phyloP scores from a whole-genome alignment of 2,888 invertebrate species.

The Pterobdella sp. region DNA sequence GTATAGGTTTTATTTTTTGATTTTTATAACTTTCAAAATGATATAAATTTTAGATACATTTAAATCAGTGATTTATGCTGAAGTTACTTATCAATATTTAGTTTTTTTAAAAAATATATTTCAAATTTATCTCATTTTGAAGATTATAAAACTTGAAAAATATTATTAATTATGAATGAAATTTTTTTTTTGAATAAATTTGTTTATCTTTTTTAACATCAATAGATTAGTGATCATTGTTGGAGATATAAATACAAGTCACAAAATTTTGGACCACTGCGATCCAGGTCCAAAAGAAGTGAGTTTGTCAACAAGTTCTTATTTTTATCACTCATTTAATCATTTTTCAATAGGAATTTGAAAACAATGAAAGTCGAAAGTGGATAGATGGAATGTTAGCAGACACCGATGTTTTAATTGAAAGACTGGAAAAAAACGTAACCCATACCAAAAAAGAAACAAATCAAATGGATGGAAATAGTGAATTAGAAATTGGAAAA shows the following conservation, averaged over 20 bases:
- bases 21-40: too few species aligned
- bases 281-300: slow-evolving; percentile 49
- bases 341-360: slow-evolving; percentile 41
- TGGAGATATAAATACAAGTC: slow-evolving; percentile 54
- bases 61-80: too few species aligned
- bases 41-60: too few species aligned
- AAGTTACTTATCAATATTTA: not conserved
- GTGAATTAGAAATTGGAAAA: too few species aligned
- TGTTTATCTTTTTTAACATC: slow-evolving; percentile 26
- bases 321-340: not conserved
- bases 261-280: slow-evolving; percentile 53
- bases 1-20: not conserved
- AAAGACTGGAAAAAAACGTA: not conserved
- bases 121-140: too few species aligned
- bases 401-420: too few species aligned
- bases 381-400: slow-evolving; percentile 50
- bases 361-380: slow-evolving; percentile 42
- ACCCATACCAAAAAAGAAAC: too few species aligned
- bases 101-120: not conserved
- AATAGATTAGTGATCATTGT: slow-evolving; percentile 53
- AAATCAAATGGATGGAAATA: too few species aligned
- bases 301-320: slow-evolving; percentile 16
- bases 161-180: not conserved
- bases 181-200: not conserved
- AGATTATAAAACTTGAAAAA: not conserved